A percentile compares a stretch with the other conserved stretches of the same genome.
phyloP scores from a whole-genome alignment of 2,797 vertebrate species.

The Austrolebias charrua region DNA sequence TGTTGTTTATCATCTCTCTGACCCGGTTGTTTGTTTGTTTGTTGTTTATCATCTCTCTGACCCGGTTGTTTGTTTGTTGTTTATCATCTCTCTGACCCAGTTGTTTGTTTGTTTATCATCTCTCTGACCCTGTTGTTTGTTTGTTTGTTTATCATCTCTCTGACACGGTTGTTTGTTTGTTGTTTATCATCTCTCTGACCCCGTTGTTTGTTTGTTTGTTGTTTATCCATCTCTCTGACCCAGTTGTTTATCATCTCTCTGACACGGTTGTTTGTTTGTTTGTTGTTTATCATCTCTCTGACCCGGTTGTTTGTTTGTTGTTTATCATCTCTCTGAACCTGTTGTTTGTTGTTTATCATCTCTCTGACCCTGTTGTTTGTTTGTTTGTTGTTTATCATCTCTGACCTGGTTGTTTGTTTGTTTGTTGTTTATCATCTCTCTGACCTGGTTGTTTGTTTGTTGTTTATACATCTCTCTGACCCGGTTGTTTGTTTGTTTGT shows the following conservation, averaged over 20 bases:
- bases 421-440: not conserved
- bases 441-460: not conserved
- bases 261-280: not conserved
- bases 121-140: not conserved
- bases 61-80: not conserved
- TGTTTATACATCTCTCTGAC: not conserved
- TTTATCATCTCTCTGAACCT: too few species aligned
- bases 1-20: not conserved
- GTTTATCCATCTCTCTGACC: too few species aligned
- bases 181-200: not conserved
- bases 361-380: not conserved
- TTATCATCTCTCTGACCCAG: too few species aligned
- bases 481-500: not conserved
- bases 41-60: not conserved
- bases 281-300: not conserved
- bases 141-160: constrained; percentile 5
- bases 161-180: too few species aligned
- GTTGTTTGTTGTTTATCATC: too few species aligned
- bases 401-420: not conserved
- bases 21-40: not conserved
- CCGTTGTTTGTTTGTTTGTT: not conserved
- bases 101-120: too few species aligned
- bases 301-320: not conserved
- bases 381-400: not conserved
- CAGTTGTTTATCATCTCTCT: not conserved